Percentiles rank a stretch among this genome's conserved stretches.
Conservation (phyloP, 2,888 invertebrate species). For the Elaeidobius kamerunicus region DNA sequence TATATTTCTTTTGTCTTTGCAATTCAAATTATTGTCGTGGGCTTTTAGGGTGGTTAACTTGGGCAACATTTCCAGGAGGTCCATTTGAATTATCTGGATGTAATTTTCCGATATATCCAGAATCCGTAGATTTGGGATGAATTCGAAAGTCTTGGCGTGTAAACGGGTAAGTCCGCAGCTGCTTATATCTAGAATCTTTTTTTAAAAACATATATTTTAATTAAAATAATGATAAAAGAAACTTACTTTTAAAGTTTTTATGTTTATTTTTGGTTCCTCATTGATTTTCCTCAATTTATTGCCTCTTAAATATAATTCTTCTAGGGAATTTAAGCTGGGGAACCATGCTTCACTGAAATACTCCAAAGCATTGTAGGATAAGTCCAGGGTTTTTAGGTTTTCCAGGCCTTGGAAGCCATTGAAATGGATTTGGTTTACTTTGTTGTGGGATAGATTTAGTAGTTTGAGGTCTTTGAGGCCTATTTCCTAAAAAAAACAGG, state of each 20-base stretch:
- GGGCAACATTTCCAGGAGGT: constrained; percentile 51
- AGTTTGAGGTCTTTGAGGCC: constrained; percentile 53
- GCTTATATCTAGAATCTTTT: constrained; percentile 57
- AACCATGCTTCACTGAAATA: constrained; percentile 57
- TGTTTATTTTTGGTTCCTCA: constrained; percentile 57
- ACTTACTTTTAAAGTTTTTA: constrained; percentile 53
- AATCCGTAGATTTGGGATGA: constrained; percentile 55
- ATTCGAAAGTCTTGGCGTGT: constrained; percentile 52
- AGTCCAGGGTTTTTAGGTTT: constrained; percentile 54
- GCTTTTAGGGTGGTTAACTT: constrained; percentile 53
- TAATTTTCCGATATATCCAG: constrained; percentile 63
- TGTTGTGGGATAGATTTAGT: constrained; percentile 58
- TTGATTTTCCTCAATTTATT: constrained; percentile 56
- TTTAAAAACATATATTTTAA: constrained; percentile 3
- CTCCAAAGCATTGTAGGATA: constrained; percentile 61
- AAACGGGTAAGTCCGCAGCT: constrained; percentile 58
- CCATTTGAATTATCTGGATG: constrained; percentile 53
- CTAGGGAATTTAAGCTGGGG: constrained; percentile 54
- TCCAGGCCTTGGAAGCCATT: constrained; percentile 58
- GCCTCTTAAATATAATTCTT: constrained; percentile 58
- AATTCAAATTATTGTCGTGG: constrained; percentile 57
- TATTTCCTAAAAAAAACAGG: constrained; percentile 51
- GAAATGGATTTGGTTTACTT: constrained; percentile 60
- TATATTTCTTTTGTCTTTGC: constrained; percentile 54
- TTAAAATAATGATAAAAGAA: neutral